Conservation (phyloP, 2,113 vertebrate genomes). For the Tenebrosternarchus preto region DNA sequence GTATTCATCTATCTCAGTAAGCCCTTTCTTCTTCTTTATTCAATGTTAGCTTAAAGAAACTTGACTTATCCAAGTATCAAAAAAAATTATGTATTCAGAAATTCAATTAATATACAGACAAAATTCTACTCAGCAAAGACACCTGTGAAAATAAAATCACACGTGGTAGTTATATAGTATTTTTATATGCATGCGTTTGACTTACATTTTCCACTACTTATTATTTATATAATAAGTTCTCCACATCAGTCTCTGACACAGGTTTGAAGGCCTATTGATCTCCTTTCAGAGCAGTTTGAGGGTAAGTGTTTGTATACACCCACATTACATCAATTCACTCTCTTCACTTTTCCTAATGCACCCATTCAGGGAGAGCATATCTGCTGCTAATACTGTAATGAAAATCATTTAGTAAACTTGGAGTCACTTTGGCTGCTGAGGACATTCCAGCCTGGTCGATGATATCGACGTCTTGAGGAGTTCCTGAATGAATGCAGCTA, state of each 20-base stretch:
- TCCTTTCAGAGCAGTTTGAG: slow-evolving; percentile 48
- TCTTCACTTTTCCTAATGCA: slow-evolving; percentile 64
- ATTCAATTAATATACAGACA: not conserved
- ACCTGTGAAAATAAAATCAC: not conserved
- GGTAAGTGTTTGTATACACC: slow-evolving; percentile 52
- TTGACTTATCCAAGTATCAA: no score
- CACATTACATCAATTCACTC: slow-evolving; percentile 61
- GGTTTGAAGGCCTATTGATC: slow-evolving; percentile 49
- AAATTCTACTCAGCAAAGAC: no score
- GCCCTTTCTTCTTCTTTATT: not conserved
- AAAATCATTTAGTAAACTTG: slow-evolving; percentile 76
- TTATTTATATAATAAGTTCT: slow-evolving; percentile 19
- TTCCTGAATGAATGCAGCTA: slow-evolving; percentile 68
- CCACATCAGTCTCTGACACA: slow-evolving; percentile 32
- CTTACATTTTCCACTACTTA: slow-evolving; percentile 24
- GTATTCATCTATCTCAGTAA: not conserved
- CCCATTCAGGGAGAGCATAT: slow-evolving; percentile 62
- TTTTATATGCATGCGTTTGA: not conserved
- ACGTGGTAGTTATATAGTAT: not conserved
- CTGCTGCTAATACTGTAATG: slow-evolving; percentile 73
- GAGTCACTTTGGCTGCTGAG: slow-evolving; percentile 67
- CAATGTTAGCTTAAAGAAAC: no score
- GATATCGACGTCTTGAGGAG: slow-evolving; percentile 71
- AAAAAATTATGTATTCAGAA: not conserved
- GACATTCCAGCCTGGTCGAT: slow-evolving; percentile 72